Conservation (phyloP, 2,113 vertebrate genomes). For the Pongo pygmaeus region DNA sequence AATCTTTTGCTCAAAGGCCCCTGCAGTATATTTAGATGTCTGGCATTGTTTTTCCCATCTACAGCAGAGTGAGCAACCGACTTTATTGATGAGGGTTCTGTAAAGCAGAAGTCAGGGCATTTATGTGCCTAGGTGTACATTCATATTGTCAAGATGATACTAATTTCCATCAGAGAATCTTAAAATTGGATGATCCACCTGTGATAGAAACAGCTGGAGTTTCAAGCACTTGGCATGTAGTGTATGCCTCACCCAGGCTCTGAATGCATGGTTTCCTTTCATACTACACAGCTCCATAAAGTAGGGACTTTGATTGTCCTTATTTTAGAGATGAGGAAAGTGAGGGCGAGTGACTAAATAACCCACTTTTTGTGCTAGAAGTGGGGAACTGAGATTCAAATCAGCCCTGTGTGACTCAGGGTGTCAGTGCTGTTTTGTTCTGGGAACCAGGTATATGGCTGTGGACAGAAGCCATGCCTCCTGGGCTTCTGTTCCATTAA, state of each 20-base stretch:
- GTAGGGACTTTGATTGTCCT: not conserved
- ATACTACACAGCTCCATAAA: not conserved
- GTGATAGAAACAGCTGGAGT: not conserved
- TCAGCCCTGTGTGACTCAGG: not conserved
- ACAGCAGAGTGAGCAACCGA: not conserved
- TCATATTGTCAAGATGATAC: not conserved
- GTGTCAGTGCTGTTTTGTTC: not conserved
- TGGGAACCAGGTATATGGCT: not conserved
- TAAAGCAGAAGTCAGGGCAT: not conserved
- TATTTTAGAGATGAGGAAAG: conserved; percentile 16
- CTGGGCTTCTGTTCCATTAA: not conserved
- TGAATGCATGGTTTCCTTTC: not conserved
- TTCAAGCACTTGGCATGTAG: not conserved
- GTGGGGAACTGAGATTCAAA: not conserved
- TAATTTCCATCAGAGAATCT: not conserved
- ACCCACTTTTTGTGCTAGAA: not conserved
- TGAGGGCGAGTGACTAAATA: not conserved
- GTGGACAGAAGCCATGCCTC: not conserved
- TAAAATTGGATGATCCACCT: not conserved
- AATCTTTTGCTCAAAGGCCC: not conserved
- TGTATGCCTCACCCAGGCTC: not conserved
- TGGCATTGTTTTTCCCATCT: not conserved
- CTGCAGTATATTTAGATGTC: not conserved
- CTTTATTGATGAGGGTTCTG: not conserved
- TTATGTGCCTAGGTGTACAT: not conserved